Evolutionary conservation across 2,888 invertebrate species (phyloP).

Genomic region (Andricus curvator): DNA sequence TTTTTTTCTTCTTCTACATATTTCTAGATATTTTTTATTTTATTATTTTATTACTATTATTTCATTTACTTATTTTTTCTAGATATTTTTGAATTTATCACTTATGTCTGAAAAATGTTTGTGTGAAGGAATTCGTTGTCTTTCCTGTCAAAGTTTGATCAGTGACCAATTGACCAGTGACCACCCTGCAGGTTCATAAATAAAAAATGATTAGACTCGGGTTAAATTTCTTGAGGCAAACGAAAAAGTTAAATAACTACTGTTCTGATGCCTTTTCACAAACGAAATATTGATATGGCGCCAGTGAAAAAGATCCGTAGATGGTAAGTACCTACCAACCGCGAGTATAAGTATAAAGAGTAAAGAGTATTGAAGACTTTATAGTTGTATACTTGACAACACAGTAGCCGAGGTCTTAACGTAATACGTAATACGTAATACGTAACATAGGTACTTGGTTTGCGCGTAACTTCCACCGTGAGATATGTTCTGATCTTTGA

Average conservation of each 20-base stretch:
- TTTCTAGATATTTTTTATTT: too few species aligned
- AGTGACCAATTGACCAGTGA: not conserved
- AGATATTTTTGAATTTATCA: not conserved
- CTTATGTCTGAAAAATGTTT: not conserved
- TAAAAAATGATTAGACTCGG: constrained; percentile 15
- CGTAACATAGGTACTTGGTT: constrained; percentile 35
- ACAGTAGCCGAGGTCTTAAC: constrained; percentile 23
- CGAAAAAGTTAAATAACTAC: constrained; percentile 13
- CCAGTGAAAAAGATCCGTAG: constrained; percentile 14
- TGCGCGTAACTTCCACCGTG: constrained; percentile 30
- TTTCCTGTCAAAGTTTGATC: not conserved
- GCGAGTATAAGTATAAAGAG: not conserved
- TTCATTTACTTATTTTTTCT: too few species aligned
- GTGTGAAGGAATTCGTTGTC: not conserved
- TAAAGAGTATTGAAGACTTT: constrained; percentile 24
- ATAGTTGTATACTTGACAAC: constrained; percentile 18
- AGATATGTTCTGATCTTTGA: constrained; percentile 35
- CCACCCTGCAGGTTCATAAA: constrained; percentile 26
- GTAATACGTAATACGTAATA: constrained; percentile 35
- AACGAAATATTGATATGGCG: constrained; percentile 33
- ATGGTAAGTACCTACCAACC: constrained; percentile 11
- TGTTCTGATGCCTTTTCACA: constrained; percentile 3
- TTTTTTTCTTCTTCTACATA: too few species aligned
- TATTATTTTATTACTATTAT: too few species aligned
- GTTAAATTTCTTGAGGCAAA: constrained; percentile 1